A percentile compares a stretch with the other conserved stretches of the same genome.
Evolutionary conservation across 2,888 invertebrate species (phyloP).

Genomic region (Sarcophaga subvicina): DNA sequence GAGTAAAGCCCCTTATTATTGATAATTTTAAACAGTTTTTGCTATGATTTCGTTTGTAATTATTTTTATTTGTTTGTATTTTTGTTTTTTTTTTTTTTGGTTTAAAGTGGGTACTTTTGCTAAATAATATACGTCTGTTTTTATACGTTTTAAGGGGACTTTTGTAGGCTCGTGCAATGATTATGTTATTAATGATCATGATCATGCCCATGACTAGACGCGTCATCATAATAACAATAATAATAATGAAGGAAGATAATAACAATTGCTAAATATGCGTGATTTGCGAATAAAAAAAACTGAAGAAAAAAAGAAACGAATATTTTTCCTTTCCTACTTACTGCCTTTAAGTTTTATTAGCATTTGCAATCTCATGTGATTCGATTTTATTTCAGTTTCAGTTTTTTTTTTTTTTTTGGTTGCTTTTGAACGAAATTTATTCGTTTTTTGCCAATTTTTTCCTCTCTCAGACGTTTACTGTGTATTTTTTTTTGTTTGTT

Average conservation of each 20-base stretch:
- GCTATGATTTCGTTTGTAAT: too few relatives aligned
- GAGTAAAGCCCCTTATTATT: too few relatives aligned
- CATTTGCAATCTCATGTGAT: slow-evolving; percentile 45
- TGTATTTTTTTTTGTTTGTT: slow-evolving; percentile 7
- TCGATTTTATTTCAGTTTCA: not conserved
- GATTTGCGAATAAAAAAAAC: not conserved
- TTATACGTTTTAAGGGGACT: not conserved
- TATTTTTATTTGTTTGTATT: too few relatives aligned
- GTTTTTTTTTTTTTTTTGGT: not conserved
- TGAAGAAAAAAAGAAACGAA: too few relatives aligned
- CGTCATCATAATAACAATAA: not conserved
- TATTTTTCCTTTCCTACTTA: not conserved
- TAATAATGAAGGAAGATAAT: not conserved
- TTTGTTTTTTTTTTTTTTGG: too few relatives aligned
- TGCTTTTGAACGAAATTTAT: not conserved
- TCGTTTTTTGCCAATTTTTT: not conserved
- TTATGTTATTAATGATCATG: not conserved
- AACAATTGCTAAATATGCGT: slow-evolving; percentile 10
- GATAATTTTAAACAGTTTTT: too few relatives aligned
- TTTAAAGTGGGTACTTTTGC: too few relatives aligned
- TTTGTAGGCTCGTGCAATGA: not conserved
- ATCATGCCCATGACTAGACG: not conserved
- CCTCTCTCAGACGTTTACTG: not conserved
- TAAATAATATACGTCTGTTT: too few relatives aligned
- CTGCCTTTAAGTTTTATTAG: not conserved